Evolutionary conservation across 2,113 vertebrate species (phyloP).

Genomic region (Amblyornis subalaris): DNA sequence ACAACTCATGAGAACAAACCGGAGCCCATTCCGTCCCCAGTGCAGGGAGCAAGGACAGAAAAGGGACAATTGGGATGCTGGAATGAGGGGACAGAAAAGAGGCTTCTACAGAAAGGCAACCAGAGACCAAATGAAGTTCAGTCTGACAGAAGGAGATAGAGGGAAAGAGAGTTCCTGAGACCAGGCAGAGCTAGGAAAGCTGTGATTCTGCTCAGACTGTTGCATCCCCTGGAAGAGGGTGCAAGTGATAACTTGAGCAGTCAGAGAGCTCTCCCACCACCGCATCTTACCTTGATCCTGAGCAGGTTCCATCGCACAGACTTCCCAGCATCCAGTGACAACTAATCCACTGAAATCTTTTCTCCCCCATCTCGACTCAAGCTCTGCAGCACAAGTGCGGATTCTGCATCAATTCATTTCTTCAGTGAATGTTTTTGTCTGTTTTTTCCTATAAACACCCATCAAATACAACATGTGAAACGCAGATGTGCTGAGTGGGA

Average conservation of each 20-base stretch:
- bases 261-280: not conserved
- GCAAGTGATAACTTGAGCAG: not conserved
- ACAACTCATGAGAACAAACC: not conserved
- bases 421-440: conserved; percentile 36
- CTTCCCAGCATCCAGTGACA: not conserved
- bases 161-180: not conserved
- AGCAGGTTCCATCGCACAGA: not conserved
- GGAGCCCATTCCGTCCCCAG: not conserved
- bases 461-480: not conserved
- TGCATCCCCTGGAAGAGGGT: not conserved
- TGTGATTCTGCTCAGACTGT: not conserved
- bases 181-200: not conserved
- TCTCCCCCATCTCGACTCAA: not conserved
- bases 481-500: not conserved
- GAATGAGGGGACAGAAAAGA: not conserved
- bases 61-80: not conserved
- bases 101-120: not conserved
- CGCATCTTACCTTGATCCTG: not conserved
- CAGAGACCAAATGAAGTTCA: not conserved
- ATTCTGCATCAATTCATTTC: not conserved
- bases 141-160: not conserved
- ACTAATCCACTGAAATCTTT: not conserved
- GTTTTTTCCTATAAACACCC: conserved; percentile 33
- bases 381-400: not conserved
- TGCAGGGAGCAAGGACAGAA: rapidly evolving